Conservation (phyloP, 2,888 invertebrate species). For the Opisthograptis luteolata region DNA sequence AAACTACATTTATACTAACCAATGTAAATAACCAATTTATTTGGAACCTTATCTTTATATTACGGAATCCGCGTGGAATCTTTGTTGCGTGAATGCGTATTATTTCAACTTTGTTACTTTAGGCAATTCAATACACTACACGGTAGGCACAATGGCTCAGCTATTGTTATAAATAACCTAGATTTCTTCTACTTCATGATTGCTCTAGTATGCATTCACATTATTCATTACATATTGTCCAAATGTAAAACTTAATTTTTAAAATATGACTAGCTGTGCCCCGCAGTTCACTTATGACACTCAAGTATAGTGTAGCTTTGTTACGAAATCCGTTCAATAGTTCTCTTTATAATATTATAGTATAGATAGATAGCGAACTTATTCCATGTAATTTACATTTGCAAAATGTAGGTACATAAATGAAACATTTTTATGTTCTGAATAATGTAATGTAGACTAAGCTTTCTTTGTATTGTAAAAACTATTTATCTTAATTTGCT, state of each 20-base stretch:
- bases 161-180: constrained; percentile 55
- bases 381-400: too few species aligned
- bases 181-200: constrained; percentile 21
- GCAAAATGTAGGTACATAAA: too few species aligned
- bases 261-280: too few species aligned
- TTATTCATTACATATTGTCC: constrained; percentile 2
- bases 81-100: constrained; percentile 5
- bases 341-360: too few species aligned
- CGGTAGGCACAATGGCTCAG: constrained; percentile 75
- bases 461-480: background rate
- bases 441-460: constrained; percentile 1
- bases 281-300: too few species aligned
- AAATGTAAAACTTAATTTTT: too few species aligned
- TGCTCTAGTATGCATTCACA: constrained; percentile 14
- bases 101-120: constrained; percentile 4
- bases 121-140: constrained; percentile 46
- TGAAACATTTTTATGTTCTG: background rate
- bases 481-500: background rate
- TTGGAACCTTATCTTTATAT: constrained; percentile 43
- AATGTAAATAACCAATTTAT: constrained; percentile 36
- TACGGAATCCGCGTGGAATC: constrained; percentile 32
- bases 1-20: constrained; percentile 65
- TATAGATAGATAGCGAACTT: too few species aligned
- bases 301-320: too few species aligned
- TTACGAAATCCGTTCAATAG: too few species aligned